phyloP scores from a whole-genome alignment of 2,888 invertebrate species.

The Dryomyza anilis region DNA sequence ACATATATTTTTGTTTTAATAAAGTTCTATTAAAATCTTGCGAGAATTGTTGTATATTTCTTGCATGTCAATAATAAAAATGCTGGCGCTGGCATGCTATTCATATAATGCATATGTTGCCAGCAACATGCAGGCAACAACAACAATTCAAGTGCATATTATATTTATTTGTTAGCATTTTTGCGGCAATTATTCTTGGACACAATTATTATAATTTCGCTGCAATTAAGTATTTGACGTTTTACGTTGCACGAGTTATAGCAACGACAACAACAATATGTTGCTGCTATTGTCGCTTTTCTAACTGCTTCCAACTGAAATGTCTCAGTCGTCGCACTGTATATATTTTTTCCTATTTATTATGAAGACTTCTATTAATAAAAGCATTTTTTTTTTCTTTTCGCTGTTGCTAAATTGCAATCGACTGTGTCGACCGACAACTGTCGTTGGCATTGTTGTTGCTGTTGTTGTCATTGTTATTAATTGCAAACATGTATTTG shows the following conservation, averaged over 20 bases:
- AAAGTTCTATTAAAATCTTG: too few relatives aligned
- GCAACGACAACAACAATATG: background rate
- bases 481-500: slow-evolving; percentile 30
- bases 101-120: background rate
- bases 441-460: too few relatives aligned
- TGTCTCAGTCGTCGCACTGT: background rate
- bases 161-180: too few relatives aligned
- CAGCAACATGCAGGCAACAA: slow-evolving; percentile 14
- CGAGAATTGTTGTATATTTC: background rate
- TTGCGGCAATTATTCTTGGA: slow-evolving; percentile 29
- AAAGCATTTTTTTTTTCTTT: background rate
- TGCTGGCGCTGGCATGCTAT: background rate
- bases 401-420: background rate
- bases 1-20: too few relatives aligned
- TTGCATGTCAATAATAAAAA: background rate
- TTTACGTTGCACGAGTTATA: slow-evolving; percentile 31
- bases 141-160: too few relatives aligned
- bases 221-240: slow-evolving; percentile 42
- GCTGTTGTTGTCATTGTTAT: slow-evolving; percentile 20
- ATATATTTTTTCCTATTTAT: background rate
- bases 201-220: slow-evolving; percentile 35
- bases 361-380: background rate
- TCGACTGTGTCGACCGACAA: background rate
- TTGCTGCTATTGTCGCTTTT: background rate
- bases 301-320: background rate